Conservation (phyloP, 1,140 invertebrate species). For the Philotrypesis tridentata region DNA sequence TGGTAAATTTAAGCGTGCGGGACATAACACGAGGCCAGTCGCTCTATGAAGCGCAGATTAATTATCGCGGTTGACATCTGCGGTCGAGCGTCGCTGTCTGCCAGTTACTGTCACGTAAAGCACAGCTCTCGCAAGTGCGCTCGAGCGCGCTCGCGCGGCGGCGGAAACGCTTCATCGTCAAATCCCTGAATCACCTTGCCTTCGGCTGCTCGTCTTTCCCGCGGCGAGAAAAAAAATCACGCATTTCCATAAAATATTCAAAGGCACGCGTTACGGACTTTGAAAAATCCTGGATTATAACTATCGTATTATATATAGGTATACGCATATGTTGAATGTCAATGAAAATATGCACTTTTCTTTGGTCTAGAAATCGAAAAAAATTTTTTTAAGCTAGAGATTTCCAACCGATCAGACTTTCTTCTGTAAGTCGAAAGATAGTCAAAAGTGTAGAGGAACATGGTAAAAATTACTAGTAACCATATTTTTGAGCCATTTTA, state of each 20-base stretch:
- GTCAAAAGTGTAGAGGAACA: too few relatives aligned
- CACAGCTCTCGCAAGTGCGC: not conserved
- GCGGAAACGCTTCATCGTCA: conserved; percentile 47
- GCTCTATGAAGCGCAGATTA: conserved; percentile 60
- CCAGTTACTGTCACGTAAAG: conserved; percentile 57
- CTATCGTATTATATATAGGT: not conserved
- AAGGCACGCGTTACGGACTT: not conserved
- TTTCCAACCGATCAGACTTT: too few relatives aligned
- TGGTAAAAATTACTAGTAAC: too few relatives aligned
- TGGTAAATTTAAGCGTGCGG: conserved; percentile 62
- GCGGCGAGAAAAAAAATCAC: not conserved
- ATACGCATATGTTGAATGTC: not conserved
- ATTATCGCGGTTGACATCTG: conserved; percentile 64
- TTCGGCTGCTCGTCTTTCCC: not conserved
- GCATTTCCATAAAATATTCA: not conserved
- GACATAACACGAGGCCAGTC: conserved; percentile 46
- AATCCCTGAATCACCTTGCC: not conserved
- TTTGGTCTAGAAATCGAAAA: too few relatives aligned
- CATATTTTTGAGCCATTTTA: too few relatives aligned
- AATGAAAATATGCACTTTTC: too few relatives aligned
- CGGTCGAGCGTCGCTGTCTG: conserved; percentile 58
- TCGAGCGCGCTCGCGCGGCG: too few relatives aligned
- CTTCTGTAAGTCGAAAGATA: too few relatives aligned
- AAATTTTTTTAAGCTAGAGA: too few relatives aligned
- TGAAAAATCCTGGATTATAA: too few relatives aligned